These are phyloP conservation scores for Scotopteryx bipunctaria DNA, from an alignment of 2,888 invertebrate genomes.

Conservation along the genomic window DNA sequence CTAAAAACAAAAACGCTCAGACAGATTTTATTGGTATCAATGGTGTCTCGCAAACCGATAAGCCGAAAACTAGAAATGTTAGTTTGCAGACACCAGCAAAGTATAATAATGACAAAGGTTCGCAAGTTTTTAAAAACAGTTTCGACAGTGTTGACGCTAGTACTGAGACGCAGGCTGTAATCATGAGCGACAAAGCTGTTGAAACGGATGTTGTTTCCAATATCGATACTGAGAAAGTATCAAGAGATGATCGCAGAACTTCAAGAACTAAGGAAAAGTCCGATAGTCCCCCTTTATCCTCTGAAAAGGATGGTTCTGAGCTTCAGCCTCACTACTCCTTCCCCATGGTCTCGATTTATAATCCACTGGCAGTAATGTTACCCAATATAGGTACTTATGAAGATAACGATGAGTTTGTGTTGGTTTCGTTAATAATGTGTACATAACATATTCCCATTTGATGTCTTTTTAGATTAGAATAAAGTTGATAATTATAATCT, in stretches of 20 bases:
- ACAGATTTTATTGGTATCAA: constrained; percentile 52
- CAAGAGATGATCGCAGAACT: constrained; percentile 18
- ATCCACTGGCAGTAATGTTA: constrained; percentile 76
- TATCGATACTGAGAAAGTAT: constrained; percentile 1
- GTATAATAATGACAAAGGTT: constrained; percentile 50
- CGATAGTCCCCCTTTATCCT: constrained; percentile 76
- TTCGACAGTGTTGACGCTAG: constrained; percentile 49
- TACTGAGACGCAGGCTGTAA: constrained; percentile 50
- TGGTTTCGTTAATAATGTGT: constrained; percentile 47
- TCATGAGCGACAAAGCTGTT: constrained; percentile 45
- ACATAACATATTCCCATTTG: constrained; percentile 35
- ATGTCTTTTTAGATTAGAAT: constrained; percentile 33
- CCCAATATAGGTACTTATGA: constrained; percentile 76
- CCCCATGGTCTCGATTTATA: constrained; percentile 74
- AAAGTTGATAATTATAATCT: constrained; percentile 55
- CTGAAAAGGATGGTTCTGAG: constrained; percentile 54
- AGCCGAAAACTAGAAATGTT: constrained; percentile 57
- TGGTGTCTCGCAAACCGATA: constrained; percentile 64
- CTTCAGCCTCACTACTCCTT: constrained; percentile 58
- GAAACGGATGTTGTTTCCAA: constrained; percentile 31
- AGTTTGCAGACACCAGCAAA: constrained; percentile 58
- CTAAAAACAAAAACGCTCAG: constrained; percentile 68
- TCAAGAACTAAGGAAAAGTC: constrained; percentile 58
- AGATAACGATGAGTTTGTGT: constrained; percentile 48
- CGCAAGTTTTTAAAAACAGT: constrained; percentile 51